Evolutionary conservation across 2,888 invertebrate species (phyloP), one percentile per base, ranked within the genome.

Genomic region (Pelosia muscerda): DNA sequence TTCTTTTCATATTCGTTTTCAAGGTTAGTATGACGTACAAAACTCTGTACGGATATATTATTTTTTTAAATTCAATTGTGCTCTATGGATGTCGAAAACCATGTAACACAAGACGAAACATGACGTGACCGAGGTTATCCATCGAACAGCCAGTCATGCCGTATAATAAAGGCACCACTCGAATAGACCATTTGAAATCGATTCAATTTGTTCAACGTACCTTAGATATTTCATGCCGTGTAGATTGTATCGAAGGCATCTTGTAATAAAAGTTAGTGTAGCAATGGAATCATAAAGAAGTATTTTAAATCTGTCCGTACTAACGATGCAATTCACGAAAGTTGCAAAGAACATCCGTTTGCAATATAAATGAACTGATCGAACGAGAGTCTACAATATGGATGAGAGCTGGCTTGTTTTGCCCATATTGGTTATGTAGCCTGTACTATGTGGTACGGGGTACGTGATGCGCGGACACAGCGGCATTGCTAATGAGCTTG

Each of bases 361-460:
- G 86, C 84, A 88, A 89, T 88, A 90, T 88, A 89, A 90, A 90
- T 88, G 87, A 90, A 87, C 84, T 82, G 86, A 86, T 84, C 85
- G 84, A 85, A 82, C 85, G 82, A 84, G 83, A 84, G 81, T 74
- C 79, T 86, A 84, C 84, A 88, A 88, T 89, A 88, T 88, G 88
- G 87, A 89, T 87, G 87, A 86, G 86, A 83, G 82, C 77, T 73
- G 81, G 81, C 87, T 86, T 83, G 89, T 89, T 88, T 88, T 90
- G 89, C 79, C 90, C 88, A 87, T 90, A 89, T 85, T 82, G 75
- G 87, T 72, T 74, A 15, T 68, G 77, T 72, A 72, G 74, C 77
- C 69, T 76, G 73, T 79, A 81, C 82, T 83, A 85, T 84, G 84
- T 81, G 77, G 81, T 78, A 74, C 78, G 63, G 68, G 70, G 72